Evolutionary conservation across 2,888 invertebrate species (phyloP), one percentile per base, ranked within the genome.

Genomic region (Cylindroiulus punctatus): DNA sequence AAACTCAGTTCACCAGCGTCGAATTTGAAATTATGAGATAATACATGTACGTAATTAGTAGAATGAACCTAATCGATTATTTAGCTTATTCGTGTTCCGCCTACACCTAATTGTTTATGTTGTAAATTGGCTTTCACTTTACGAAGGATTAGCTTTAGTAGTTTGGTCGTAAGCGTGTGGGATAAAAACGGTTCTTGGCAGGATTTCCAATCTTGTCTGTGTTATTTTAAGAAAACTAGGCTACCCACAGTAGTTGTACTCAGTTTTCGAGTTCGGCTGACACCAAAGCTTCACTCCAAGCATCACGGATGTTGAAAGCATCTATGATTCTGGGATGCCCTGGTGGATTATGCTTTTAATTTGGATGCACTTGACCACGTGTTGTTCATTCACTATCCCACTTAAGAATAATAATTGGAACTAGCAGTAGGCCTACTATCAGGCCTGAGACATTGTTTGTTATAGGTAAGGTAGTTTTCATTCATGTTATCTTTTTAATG

Each of bases 201-300:
- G 76, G 76, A 30, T 76, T 76, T 26, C 76, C 76, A 76, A 76
- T 30, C 76, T 76, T 76, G 14, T 4, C 65, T 4, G 22, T 76
- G 76, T 76, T 76, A 76, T 76, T 76, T 76, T 76, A 76, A 76
- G 76, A 30, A 76, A 76, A 76, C 65, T 76, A 76, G 76, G 76
- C 76, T 76, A 76, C 76, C 76, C 76, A 26, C 14, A 52, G 10
- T 76, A 76, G 76, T 76, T 30, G 30, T 76, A 30, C 30, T 76
- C 30, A 76, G 14, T 30, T 76, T 76, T 76, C 76, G 0, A 30
- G 76, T 76, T 76, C 14, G 26, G 30, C 30, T 76, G 76, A 14
- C 76, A 14, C 14, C 30, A 30, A 26, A 76, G 30, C 76, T 76
- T 76, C 12, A 12, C 76, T 76, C 26, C 30, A 12, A 76, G 14